These are phyloP conservation scores for Adelphocoris suturalis DNA, from an alignment of 2,888 invertebrate genomes.

Conservation along the genomic window DNA sequence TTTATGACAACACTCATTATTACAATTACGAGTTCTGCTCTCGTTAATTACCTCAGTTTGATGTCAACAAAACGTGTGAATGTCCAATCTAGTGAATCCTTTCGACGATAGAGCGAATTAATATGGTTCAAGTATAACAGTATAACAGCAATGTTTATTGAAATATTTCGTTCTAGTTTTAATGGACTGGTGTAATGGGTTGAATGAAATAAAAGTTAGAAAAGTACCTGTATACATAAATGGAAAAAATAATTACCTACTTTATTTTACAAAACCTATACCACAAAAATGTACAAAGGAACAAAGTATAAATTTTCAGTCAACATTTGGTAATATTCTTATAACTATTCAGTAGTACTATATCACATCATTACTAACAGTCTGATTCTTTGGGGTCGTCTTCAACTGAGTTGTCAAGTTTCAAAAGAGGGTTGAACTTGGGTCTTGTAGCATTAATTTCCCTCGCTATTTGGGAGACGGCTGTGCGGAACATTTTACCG, in stretches of 20 bases:
- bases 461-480: conserved; percentile 61
- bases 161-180: no score
- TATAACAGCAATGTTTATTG: no score
- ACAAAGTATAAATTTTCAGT: conserved; percentile 20
- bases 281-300: background rate
- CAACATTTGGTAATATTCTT: background rate
- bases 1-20: no score
- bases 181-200: no score
- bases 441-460: conserved; percentile 24
- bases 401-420: conserved; percentile 35
- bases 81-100: no score
- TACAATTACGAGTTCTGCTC: no score
- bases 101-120: no score
- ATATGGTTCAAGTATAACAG: no score
- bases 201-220: no score
- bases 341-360: background rate
- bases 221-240: background rate
- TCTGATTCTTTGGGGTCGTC: conserved; percentile 66
- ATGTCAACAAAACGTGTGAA: no score
- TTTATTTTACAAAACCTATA: background rate
- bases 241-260: background rate
- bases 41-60: no score
- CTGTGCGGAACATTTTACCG: conserved; percentile 65
- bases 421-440: conserved; percentile 37
- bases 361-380: conserved; percentile 33